Base-by-base conservation (phyloP, 1,140 invertebrate species). In the Eciton burchellii region DNA sequence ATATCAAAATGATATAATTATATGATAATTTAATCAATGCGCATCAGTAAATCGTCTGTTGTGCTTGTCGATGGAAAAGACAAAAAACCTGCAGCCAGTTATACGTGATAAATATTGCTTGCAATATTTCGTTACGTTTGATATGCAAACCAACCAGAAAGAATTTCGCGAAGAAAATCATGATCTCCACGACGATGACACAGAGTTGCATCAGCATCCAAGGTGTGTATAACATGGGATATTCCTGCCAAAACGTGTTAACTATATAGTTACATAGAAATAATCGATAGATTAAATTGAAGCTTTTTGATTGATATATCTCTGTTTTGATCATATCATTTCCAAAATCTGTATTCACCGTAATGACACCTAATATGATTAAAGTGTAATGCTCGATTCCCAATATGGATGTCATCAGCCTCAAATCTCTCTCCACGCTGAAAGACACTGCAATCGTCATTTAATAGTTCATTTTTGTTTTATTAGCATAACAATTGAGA, bases 61-160 rank as follows among this genome's bases (percentile, higher is more conserved):
- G 74, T n/a, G 43, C 57, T 73, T 94, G 91, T 29, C 88, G 89
- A 65, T 92, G 87, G 77, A 93, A 93, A 0, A 93, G 82, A 71
- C 93, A 94, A 66, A 93, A 94, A 24, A 94, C 93, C 90, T 94
- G 93, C 6, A 93, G 83, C 93, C 93, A 94, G 81, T 94, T 94
- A 74, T 92, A 89, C 6, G 91, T 68, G 0, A 88, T 90, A 41
- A 93, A 88, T 24, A 92, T 66, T 26, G 92, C 90, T 16, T 91
- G 84, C 11, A 93, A 82, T 83, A 94, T 90, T 73, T 93, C 92
- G 65, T 92, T 89, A 6, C 90, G 88, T 71, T 92, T 92, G 16
- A 93, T 43, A 47, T 93, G 90, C 47, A 94, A 82, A 21, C 93
- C 92, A 49, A 93, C 92, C 43, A 93, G 49, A 66, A 94, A 91